Evolutionary conservation across 2,888 invertebrate genomes (phyloP), one percentile per base, ranked within the genome.

Genomic region (Eupeodes luniger): DNA sequence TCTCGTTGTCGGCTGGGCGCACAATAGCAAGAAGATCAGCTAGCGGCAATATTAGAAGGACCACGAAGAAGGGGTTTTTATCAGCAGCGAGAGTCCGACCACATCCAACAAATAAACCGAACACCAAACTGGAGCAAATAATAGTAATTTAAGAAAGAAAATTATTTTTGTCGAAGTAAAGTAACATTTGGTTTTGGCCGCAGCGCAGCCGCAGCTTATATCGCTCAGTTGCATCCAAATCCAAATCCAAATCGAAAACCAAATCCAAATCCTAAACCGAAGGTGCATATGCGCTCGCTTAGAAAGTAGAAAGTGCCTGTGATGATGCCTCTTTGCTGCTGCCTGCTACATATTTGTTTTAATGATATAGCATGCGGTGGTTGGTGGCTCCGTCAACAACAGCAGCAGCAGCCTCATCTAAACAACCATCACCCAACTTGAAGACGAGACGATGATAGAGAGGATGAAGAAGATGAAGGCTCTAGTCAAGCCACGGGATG

Each of bases 61-160:
- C n/a, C 47, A 79, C 27, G 47, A 75, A 27, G 55, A 72, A 67
- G 34, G 67, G 51, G 34, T 66, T 27, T 44, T 19, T 47, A 66
- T 66, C 44, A 27, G 47, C 27, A 27, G 47, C 16, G 47, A 57
- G 77, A 77, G 59, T 36, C 75, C 62, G 80, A 74, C 87, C 83
- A 64, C 84, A 85, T 69, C 64, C 74, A 81, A 88, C 81, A 88
- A 88, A 88, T 85, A 88, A 85, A 87, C 84, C 88, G 78, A 88
- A 88, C 84, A 88, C 88, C 88, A 85, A 88, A 88, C 88, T 88
- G 64, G 88, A 88, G 85, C 88, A 88, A 88, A 88, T 88, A 88
- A 88, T 88, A 88, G 88, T 88, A 88, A 88, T 88, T 88, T 88
- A 85, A 85, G 88, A 88, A 81, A 85, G 88, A 88, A 88, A 88